Evolutionary conservation across 1,140 invertebrate species (phyloP), one percentile per base, ranked within the genome.

Genomic region (Glossosoma conforme): DNA sequence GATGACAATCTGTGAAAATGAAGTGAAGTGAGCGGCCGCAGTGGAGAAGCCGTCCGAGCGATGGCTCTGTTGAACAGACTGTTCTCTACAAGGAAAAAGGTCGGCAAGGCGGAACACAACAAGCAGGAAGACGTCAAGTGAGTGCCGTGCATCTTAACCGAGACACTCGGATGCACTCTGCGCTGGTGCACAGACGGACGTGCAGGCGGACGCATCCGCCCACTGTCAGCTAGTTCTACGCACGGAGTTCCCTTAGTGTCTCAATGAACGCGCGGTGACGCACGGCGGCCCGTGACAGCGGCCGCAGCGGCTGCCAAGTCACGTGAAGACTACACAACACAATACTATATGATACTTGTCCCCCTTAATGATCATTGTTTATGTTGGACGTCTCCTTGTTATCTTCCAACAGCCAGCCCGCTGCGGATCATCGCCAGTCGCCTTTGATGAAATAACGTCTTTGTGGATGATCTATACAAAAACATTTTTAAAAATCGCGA

Each of bases 31-130:
- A n/a, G n/a, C n/a, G 28, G 10, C 17, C 18, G 33, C 30, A 24
- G 13, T 35, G 32, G n/a, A n/a, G n/a, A 67, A 60, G 63, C 62
- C 60, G 50, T 65, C 67, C 54, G 62, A 38, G 20, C 61, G 60
- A 74, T 74, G 71, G 69, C 66, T 56, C 63, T 74, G 58, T 65
- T 74, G 38, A 65, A 70, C 47, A 71, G 68, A 65, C 58, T 72
- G 37, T 65, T 70, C 60, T 63, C 65, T 52, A 62, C 63, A 61
- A 67, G 68, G 63, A 70, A 66, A 68, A 71, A 72, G 67, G 63
- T 70, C 58, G 60, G 62, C 60, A 59, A 65, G 60, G 61, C 60
- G 51, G 62, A 64, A 64, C 61, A 59, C 61, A 65, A 65, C 61
- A 61, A 59, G 62, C 62, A 60, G 64, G 65, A 64, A 58, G 60